phyloP scores from a whole-genome alignment of 2,797 vertebrate species.

The Epinephelus malabaricus region DNA sequence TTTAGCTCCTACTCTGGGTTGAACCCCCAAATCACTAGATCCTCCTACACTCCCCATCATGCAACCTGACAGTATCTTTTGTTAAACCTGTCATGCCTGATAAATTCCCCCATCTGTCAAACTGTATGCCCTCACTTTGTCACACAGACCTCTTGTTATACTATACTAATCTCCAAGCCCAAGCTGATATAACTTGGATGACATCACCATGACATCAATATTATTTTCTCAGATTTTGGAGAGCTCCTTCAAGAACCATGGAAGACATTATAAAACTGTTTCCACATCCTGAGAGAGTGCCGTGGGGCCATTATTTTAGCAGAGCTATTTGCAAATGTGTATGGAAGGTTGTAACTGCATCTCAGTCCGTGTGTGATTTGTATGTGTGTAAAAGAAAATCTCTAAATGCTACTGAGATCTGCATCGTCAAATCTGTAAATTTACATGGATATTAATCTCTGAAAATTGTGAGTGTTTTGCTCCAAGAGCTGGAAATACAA shows the following conservation, averaged over 20 bases:
- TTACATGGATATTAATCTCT: too few species aligned
- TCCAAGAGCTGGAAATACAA: too few species aligned
- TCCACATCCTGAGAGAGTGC: neutral
- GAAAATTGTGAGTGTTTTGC: too few species aligned
- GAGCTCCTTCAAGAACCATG: neutral
- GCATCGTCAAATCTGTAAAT: too few species aligned
- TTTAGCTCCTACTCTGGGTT: neutral
- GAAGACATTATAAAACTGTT: neutral
- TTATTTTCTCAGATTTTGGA: neutral
- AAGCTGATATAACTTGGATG: neutral
- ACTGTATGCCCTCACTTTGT: too few species aligned
- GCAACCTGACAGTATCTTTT: neutral
- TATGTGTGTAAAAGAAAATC: too few species aligned
- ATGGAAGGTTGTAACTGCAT: too few species aligned
- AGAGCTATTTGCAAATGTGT: too few species aligned
- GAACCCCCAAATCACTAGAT: neutral
- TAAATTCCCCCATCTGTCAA: neutral
- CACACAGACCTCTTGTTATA: neutral
- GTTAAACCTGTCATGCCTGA: neutral
- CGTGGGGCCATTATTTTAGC: too few species aligned
- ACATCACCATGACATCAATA: constrained; percentile 7
- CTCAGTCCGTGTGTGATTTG: too few species aligned
- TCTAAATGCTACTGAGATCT: too few species aligned
- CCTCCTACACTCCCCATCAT: neutral
- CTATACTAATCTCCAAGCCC: neutral